A percentile compares a stretch with the other conserved stretches of the same genome.
Conservation (phyloP, 2,113 vertebrate genomes). For the Perca fluviatilis region DNA sequence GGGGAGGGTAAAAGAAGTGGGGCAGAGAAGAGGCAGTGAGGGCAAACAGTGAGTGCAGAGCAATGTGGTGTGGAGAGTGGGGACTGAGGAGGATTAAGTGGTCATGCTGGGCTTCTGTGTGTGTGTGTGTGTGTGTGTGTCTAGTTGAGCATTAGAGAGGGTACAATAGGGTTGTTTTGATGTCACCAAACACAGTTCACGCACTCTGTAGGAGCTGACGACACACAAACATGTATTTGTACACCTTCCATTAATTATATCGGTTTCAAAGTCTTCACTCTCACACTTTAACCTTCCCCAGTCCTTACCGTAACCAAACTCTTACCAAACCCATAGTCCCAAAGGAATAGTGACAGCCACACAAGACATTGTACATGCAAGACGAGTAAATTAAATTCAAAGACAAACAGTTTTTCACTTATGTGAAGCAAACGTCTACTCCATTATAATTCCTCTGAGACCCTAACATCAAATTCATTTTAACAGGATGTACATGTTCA, state of each 20-base stretch:
- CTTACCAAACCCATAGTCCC: neutral
- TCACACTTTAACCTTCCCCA: neutral
- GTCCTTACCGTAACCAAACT: neutral
- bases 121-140: slow-evolving; percentile 20
- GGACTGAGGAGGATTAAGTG: slow-evolving; percentile 70
- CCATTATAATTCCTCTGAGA: neutral
- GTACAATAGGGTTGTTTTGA: slow-evolving; percentile 47
- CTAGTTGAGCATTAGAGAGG: slow-evolving; percentile 44
- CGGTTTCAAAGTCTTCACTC: neutral
- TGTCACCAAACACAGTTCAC: slow-evolving; percentile 45
- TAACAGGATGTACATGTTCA: neutral
- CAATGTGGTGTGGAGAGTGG: slow-evolving; percentile 29
- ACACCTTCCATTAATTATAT: neutral
- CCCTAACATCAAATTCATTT: neutral
- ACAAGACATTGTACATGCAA: too few relatives aligned
- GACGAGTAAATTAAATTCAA: too few relatives aligned
- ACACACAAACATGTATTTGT: slow-evolving; percentile 10
- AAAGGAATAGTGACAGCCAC: too few relatives aligned
- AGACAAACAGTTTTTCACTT: too few relatives aligned
- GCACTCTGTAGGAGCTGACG: slow-evolving; percentile 23
- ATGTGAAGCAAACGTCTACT: neutral
- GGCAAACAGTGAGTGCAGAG: slow-evolving; percentile 51
- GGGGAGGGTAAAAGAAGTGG: slow-evolving; percentile 45
- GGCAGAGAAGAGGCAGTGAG: slow-evolving; percentile 37
- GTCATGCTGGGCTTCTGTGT: slow-evolving; percentile 51